Conservation (phyloP, 2,113 vertebrate species). For the Lepisosteus oculatus region DNA sequence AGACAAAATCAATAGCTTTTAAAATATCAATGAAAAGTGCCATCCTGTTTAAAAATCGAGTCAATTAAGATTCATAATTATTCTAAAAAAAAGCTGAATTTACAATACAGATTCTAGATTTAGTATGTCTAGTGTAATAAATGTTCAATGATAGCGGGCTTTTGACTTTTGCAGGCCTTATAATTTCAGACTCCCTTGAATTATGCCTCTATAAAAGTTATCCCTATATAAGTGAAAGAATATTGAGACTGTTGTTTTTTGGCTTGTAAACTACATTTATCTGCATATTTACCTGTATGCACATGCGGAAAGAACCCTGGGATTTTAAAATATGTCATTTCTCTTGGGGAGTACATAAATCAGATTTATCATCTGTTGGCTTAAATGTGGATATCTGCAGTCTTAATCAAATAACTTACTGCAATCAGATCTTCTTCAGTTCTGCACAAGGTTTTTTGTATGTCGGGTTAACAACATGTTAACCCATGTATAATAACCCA, state of each 20-base stretch:
- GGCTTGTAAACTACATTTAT: background rate
- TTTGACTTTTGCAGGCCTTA: background rate
- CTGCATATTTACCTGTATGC: too few species aligned
- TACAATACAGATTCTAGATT: background rate
- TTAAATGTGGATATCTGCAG: too few species aligned
- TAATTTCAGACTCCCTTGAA: background rate
- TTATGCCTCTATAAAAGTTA: background rate
- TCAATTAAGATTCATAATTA: slow-evolving; percentile 6
- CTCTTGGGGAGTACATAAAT: too few species aligned
- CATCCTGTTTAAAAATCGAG: background rate
- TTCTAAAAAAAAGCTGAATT: slow-evolving; percentile 5
- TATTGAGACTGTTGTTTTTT: slow-evolving; percentile 26
- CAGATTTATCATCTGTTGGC: too few species aligned
- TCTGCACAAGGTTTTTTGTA: too few species aligned
- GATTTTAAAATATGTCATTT: too few species aligned
- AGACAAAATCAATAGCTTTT: slow-evolving; percentile 57
- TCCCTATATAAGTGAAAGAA: background rate
- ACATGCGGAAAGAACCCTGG: too few species aligned
- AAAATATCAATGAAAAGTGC: slow-evolving; percentile 31
- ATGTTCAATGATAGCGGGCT: background rate
- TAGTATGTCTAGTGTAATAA: background rate
- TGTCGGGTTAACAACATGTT: too few species aligned
- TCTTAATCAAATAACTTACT: too few species aligned
- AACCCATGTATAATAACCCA: too few species aligned
- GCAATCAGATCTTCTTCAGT: too few species aligned